phyloP scores from a whole-genome alignment of 2,888 invertebrate species.

The Branchellion lobata region DNA sequence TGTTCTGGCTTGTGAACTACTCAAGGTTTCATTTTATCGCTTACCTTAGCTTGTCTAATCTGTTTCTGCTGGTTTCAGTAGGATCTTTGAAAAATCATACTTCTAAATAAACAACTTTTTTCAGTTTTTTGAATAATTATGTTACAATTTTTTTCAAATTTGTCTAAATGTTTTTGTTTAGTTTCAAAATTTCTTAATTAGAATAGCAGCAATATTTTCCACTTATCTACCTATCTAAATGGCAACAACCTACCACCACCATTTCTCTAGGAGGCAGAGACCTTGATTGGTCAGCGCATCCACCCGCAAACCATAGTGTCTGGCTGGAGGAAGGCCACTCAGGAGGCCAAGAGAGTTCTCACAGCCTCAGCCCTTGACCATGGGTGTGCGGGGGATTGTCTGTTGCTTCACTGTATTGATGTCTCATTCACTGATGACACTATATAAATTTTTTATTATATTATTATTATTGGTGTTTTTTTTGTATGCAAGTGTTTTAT shows the following conservation, averaged over 20 bases:
- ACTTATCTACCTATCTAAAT: too few species aligned
- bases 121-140: conserved; percentile 1
- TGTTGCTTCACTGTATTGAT: neutral
- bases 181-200: too few species aligned
- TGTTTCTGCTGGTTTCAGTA: neutral
- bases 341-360: conserved; percentile 80
- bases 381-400: conserved; percentile 64
- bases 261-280: conserved; percentile 78
- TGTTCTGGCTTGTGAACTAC: conserved; percentile 86
- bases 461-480: neutral
- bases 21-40: conserved; percentile 67
- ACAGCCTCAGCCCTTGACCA: conserved; percentile 78
- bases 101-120: neutral
- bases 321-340: conserved; percentile 87
- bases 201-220: too few species aligned
- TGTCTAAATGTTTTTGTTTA: too few species aligned
- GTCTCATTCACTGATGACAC: neutral
- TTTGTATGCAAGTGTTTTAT: too few species aligned
- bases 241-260: too few species aligned
- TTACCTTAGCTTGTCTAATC: neutral
- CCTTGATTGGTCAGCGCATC: conserved; percentile 84
- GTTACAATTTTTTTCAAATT: too few species aligned
- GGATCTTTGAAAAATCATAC: neutral
- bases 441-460: neutral
- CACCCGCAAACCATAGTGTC: conserved; percentile 96